phyloP scores from a whole-genome alignment of 2,888 invertebrate species.

The Eupithecia insigniata region DNA sequence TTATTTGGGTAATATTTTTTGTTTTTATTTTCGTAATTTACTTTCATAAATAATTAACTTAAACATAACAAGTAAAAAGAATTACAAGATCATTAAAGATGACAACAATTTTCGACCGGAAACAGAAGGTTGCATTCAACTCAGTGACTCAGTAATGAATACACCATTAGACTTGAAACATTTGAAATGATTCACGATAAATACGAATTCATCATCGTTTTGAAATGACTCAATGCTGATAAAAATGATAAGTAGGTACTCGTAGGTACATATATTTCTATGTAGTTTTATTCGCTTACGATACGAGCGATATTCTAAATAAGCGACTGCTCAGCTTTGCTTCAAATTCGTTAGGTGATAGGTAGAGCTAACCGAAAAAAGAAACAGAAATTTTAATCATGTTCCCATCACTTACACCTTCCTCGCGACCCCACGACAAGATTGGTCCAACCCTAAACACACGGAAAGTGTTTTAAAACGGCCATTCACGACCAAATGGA shows the following conservation, averaged over 20 bases:
- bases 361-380: background rate
- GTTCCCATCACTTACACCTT: slow-evolving; percentile 23
- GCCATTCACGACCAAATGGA: slow-evolving; percentile 59
- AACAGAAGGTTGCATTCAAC: slow-evolving; percentile 34
- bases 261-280: background rate
- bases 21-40: too few species aligned
- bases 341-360: background rate
- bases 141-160: slow-evolving; percentile 37
- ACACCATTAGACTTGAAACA: slow-evolving; percentile 31
- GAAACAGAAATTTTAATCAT: background rate
- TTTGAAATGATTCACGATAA: slow-evolving; percentile 37
- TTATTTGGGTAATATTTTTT: too few species aligned
- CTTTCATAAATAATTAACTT: background rate
- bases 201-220: slow-evolving; percentile 22
- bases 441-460: slow-evolving; percentile 61
- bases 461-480: slow-evolving; percentile 73
- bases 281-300: background rate
- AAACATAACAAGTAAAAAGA: background rate
- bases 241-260: background rate
- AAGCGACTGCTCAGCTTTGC: background rate
- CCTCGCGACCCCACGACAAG: slow-evolving; percentile 47
- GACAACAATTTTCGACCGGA: slow-evolving; percentile 28
- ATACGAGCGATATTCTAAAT: background rate
- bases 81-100: slow-evolving; percentile 16
- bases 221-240: slow-evolving; percentile 18